Evolutionary conservation across 2,113 vertebrate species (phyloP).

Genomic region (Murina feae): DNA sequence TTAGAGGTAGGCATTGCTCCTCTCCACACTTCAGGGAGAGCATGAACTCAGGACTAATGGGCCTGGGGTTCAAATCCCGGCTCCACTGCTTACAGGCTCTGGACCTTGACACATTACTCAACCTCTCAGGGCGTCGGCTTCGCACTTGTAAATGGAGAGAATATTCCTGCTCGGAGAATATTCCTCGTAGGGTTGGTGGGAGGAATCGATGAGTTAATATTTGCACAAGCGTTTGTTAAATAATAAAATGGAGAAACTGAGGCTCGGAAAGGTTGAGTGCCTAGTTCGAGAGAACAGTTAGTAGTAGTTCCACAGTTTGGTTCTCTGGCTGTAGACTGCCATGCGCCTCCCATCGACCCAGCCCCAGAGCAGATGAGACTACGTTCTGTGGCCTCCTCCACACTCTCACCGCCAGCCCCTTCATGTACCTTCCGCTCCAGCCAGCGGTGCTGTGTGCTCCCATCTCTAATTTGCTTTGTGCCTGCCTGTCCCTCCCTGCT

Average conservation of each 20-base stretch:
- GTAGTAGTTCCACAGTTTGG: neutral
- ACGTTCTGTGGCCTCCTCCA: neutral
- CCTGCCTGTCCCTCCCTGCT: neutral
- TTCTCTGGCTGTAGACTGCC: neutral
- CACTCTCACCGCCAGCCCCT: neutral
- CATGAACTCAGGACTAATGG: neutral
- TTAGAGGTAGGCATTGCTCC: neutral
- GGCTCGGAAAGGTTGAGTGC: neutral
- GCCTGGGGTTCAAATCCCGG: neutral
- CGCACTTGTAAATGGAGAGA: neutral
- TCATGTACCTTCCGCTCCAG: neutral
- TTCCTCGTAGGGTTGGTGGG: neutral
- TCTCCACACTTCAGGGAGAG: neutral
- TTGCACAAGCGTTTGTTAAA: neutral
- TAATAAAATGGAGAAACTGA: neutral
- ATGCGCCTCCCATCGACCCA: neutral
- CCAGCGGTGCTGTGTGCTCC: accelerated
- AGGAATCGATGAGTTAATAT: neutral
- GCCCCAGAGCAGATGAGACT: neutral
- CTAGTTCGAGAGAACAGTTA: neutral
- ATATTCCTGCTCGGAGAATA: neutral
- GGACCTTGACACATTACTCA: neutral
- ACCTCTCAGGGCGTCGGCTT: neutral
- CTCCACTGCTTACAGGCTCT: neutral
- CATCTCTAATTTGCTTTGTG: neutral